Percentiles rank a stretch among this genome's conserved stretches.
phyloP scores from a whole-genome alignment of 37 sponge, comb jelly and placozoan species.

The Theonella swinhoei region DNA sequence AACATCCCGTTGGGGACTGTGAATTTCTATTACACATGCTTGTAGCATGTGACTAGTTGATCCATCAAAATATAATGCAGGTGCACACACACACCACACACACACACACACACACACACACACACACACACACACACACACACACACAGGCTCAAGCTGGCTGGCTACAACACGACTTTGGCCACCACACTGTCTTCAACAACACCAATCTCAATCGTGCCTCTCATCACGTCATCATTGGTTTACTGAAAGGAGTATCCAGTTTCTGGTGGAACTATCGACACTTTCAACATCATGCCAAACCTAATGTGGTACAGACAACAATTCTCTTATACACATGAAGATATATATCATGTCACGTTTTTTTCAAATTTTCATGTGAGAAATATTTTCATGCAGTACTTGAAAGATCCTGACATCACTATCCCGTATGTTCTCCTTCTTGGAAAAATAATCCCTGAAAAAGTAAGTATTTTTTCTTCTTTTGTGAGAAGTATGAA shows the following conservation, averaged over 20 bases:
- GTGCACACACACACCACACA: too few species aligned
- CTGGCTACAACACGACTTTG: constrained; percentile 91
- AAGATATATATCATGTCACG: too few species aligned
- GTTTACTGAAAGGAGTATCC: constrained; percentile 74
- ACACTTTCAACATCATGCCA: constrained; percentile 86
- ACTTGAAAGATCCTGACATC: constrained; percentile 84
- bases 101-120: too few species aligned
- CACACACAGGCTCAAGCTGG: constrained; percentile 87
- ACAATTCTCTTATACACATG: too few species aligned
- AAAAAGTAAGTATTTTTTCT: constrained; percentile 13
- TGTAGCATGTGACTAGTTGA: too few species aligned
- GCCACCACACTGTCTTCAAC: constrained; percentile 75
- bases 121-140: too few species aligned
- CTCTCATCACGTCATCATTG: constrained; percentile 57
- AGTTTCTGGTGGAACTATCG: constrained; percentile 82
- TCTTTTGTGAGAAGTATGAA: too few species aligned
- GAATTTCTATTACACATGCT: too few species aligned
- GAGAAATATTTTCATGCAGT: constrained; percentile 55
- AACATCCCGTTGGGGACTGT: too few species aligned
- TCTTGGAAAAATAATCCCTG: constrained; percentile 75
- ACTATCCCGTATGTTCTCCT: constrained; percentile 74
- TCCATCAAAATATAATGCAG: too few species aligned
- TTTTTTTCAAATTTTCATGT: too few species aligned
- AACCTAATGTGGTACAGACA: constrained; percentile 90
- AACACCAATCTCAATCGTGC: constrained; percentile 64